phyloP scores from a whole-genome alignment of 1,140 invertebrate genomes.

The Ooceraea biroi region DNA sequence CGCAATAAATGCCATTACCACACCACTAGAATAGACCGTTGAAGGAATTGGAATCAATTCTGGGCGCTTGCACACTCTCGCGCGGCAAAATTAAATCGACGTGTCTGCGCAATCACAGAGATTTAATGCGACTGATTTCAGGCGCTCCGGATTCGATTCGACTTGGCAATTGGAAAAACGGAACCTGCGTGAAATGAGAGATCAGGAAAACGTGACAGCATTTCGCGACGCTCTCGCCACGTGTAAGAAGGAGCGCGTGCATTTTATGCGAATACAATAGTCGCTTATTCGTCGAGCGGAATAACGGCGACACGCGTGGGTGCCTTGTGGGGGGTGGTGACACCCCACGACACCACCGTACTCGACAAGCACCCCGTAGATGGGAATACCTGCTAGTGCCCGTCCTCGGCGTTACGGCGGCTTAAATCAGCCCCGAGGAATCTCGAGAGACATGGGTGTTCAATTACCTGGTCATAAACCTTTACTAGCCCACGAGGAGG shows the following conservation, averaged over 20 bases:
- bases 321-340: conserved; percentile 71
- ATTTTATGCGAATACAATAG: conserved; percentile 47
- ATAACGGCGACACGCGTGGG: conserved; percentile 67
- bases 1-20: conserved; percentile 43
- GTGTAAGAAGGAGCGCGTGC: background rate
- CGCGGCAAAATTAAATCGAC: conserved; percentile 19
- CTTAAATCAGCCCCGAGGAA: conserved; percentile 78
- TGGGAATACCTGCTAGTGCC: conserved; percentile 73
- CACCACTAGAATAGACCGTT: conserved; percentile 8
- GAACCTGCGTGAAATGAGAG: conserved; percentile 11
- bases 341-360: conserved; percentile 56
- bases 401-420: conserved; percentile 74
- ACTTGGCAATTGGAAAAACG: background rate
- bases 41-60: conserved; percentile 32
- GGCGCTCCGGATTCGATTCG: background rate
- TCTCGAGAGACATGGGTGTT: conserved; percentile 78
- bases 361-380: conserved; percentile 63
- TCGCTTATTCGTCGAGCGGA: conserved; percentile 53
- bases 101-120: conserved; percentile 2
- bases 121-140: conserved; percentile 25
- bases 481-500: conserved; percentile 75
- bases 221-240: conserved; percentile 4
- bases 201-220: background rate
- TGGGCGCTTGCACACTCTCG: background rate
- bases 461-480: conserved; percentile 81